Base-by-base conservation (phyloP, 2,113 vertebrate genomes). In the Theristicus caerulescens region DNA sequence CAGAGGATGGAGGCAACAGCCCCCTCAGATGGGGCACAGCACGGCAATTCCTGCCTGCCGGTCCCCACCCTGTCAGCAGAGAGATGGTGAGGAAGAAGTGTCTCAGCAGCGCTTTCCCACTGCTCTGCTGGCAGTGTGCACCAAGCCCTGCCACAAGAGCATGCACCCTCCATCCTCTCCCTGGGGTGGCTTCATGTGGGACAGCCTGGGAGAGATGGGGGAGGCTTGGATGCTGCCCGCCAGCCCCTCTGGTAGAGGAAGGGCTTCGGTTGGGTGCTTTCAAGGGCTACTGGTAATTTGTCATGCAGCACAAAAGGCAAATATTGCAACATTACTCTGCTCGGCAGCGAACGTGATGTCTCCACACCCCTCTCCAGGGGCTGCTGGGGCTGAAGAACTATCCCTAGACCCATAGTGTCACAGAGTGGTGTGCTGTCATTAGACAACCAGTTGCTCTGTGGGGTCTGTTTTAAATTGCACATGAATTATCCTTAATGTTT, bases 401-500 rank as follows among this genome's bases (percentile, higher is more conserved):
- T 52, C 12, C 59, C n/a, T 42, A 67, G 51, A n/a, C 34, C 31
- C 1, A 0, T 13, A 29, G 76, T 76, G 76, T 58, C 62, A 58
- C 26, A 47, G 73, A 32, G 34, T 5, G 36, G 11, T 22, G 22
- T 78, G 79, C 57, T 88, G 87, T 84, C 73, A 44, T 74, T 91
- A 93, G 69, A 49, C 62, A 69, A 78, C 76, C 70, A 76, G 32
- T 78, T 82, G 25, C 65, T 89, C 65, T 57, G 52, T 90, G 71
- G 82, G 40, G 17, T 82, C 86, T 90, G 90, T 78, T 93, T 93
- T 82, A 86, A 82, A 78, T 77, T 73, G 66, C 71, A 51, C 73
- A 61, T 87, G 55, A 88, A 88, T 81, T 71, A 95, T 81, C 70
- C 62, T 22, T 90, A 66, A 44, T 81, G 66, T 88, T 91, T 95